Conservation (phyloP, 1,140 invertebrate genomes). For the Globodera ellingtonae region DNA sequence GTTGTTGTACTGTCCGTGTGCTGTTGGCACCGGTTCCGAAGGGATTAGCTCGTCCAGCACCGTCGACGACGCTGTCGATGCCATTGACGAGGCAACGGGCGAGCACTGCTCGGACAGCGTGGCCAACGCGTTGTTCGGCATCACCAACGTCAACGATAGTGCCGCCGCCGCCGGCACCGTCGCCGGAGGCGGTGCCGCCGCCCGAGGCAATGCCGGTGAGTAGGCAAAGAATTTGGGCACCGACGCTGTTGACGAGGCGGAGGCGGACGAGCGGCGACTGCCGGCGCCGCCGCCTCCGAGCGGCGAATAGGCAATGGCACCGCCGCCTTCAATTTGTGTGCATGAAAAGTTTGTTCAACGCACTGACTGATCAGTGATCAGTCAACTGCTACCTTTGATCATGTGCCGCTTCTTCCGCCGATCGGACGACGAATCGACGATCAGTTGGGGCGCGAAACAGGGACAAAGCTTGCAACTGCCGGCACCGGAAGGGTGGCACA, state of each 20-base stretch:
- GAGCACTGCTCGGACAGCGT: slow-evolving; percentile 3
- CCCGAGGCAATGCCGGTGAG: background rate
- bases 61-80: background rate
- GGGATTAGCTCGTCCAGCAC: slow-evolving; percentile 1
- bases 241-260: background rate
- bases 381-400: background rate
- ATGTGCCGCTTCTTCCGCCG: background rate
- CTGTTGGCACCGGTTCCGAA: background rate
- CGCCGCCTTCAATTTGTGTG: background rate
- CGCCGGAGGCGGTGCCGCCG: background rate
- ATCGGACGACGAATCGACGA: background rate
- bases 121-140: background rate
- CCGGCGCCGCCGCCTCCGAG: background rate
- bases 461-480: background rate
- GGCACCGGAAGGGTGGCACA: background rate
- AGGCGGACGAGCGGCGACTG: slow-evolving; percentile 1
- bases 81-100: background rate
- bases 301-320: slow-evolving; percentile 7
- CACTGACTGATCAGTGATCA: background rate
- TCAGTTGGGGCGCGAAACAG: background rate
- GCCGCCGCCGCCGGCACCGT: background rate
- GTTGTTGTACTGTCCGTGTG: background rate
- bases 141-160: background rate
- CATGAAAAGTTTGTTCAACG: background rate
- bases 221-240: slow-evolving; percentile 11